Conservation (phyloP, 2,888 invertebrate species). For the Gibbula magus region DNA sequence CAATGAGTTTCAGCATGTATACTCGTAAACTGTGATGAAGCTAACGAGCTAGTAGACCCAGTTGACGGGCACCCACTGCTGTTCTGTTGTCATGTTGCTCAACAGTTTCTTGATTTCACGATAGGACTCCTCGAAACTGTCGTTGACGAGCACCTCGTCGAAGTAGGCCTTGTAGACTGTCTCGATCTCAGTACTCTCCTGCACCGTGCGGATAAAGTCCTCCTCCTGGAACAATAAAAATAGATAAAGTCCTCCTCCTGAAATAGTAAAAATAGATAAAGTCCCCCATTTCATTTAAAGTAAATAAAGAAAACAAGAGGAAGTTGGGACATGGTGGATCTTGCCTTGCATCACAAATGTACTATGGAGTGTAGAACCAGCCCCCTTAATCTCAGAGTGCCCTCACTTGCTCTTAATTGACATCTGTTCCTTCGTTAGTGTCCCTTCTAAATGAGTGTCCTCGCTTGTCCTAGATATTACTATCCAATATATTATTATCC, state of each 20-base stretch:
- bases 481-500: no score
- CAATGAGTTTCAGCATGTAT: background rate
- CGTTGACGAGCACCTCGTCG: slow-evolving; percentile 98
- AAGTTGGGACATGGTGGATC: no score
- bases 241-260: background rate
- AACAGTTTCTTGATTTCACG: slow-evolving; percentile 94
- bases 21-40: background rate
- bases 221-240: slow-evolving; percentile 83
- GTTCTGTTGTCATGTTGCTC: slow-evolving; percentile 94
- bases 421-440: no score
- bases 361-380: no score
- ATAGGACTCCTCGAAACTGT: slow-evolving; percentile 96
- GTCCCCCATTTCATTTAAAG: no score
- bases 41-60: slow-evolving; percentile 68
- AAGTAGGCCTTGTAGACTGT: slow-evolving; percentile 95
- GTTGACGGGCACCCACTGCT: slow-evolving; percentile 92
- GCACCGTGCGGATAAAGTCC: slow-evolving; percentile 96
- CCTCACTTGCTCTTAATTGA: no score
- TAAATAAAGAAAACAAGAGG: no score
- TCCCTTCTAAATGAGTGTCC: no score
- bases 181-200: slow-evolving; percentile 97
- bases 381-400: no score
- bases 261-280: background rate
- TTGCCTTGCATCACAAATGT: no score
- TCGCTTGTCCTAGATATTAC: no score